Evolutionary conservation across 2,797 vertebrate species (phyloP), one percentile per base, ranked within the genome.

Genomic region (Channallabes apus): DNA sequence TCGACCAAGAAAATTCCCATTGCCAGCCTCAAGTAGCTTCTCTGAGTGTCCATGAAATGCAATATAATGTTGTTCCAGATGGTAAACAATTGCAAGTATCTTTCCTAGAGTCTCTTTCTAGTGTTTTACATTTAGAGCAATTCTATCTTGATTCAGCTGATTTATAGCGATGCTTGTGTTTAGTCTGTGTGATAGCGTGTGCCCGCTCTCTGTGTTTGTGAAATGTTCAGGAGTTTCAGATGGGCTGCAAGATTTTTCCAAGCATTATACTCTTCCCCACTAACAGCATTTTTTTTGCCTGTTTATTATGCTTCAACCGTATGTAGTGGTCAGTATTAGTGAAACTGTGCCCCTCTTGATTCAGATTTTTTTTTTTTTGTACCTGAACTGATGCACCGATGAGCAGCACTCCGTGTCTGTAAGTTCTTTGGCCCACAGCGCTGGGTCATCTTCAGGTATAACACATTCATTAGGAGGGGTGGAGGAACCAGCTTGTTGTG

Each of bases 1-100:
- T 67, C 86, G 82, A 1, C 59, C 73, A 15, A 86, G 58, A 51
- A 80, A 84, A 83, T 84, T 86, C 6, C 69, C 72, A 82, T 69
- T 69, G 3, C 4, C 18, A 20, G 8, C 14, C 18, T 73, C 69
- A 73, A 17, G n/a, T n/a, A 62, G 22, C 18, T 46, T 46, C 82
- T 65, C 24, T 62, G 80, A 79, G 41, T 88, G 83, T 27, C 84
- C 85, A 69, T 27, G 7, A 64, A 89, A 86, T 51, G 83, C 84
- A 32, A 83, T 54, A 51, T 86, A 87, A 14, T 17, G 51, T 68
- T 89, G 72, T 71, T 84, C 67, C 29, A 89, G 29, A 72, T 87
- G 81, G 78, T 56, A 79, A 3, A 86, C 64, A 76, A 90, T 85
- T 46, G 73, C 38, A 65, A 80, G 20, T 24, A 85, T 38, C 51